These are phyloP conservation scores for Orthonyx spaldingii DNA, from an alignment of 2,113 vertebrate species.

Conservation along the genomic window DNA sequence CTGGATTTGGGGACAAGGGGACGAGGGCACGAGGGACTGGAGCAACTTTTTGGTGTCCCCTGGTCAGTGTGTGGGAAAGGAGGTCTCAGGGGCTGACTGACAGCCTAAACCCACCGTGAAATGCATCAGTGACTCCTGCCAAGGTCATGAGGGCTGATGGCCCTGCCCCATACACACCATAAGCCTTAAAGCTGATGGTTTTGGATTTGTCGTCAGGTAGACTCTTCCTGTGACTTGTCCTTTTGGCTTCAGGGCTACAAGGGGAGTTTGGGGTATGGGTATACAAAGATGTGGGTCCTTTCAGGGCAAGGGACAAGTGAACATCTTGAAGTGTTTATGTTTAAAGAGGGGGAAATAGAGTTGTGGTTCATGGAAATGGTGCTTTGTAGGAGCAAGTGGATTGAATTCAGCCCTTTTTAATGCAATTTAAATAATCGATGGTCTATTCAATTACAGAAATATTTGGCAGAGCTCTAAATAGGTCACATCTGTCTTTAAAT, in stretches of 20 bases:
- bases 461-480: constrained; percentile 40
- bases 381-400: background rate
- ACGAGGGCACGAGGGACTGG: background rate
- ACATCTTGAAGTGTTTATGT: constrained; percentile 13
- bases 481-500: constrained; percentile 38
- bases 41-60: background rate
- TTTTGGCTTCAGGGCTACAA: background rate
- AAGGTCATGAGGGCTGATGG: background rate
- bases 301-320: background rate
- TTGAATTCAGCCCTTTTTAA: background rate
- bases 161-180: fast-evolving
- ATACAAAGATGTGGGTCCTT: background rate
- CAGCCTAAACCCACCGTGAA: background rate
- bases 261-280: background rate
- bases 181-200: background rate
- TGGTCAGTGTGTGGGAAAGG: fast-evolving
- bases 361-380: background rate
- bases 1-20: background rate
- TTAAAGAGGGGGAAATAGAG: background rate
- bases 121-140: background rate
- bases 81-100: background rate
- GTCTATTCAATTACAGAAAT: constrained; percentile 11
- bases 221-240: background rate
- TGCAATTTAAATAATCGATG: constrained; percentile 20
- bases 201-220: background rate